Evolutionary conservation across 2,888 invertebrate species (phyloP).

Genomic region (Cheilosia urbana): DNA sequence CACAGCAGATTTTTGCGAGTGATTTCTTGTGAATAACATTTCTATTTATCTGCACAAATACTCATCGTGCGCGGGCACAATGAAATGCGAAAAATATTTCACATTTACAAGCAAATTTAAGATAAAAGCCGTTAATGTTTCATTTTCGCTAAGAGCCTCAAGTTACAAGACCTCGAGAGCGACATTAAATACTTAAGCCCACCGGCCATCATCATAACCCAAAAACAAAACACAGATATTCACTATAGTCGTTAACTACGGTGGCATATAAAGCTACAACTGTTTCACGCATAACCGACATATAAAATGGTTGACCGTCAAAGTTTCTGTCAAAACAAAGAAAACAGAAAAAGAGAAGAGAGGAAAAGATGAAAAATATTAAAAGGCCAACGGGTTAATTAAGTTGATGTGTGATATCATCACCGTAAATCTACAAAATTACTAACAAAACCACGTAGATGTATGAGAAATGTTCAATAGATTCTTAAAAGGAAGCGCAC

Average conservation of each 20-base stretch:
- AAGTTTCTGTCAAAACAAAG: slow-evolving; percentile 59
- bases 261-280: slow-evolving; percentile 17
- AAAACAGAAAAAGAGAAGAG: slow-evolving; percentile 19
- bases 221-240: slow-evolving; percentile 16
- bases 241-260: slow-evolving; percentile 6
- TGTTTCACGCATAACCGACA: slow-evolving; percentile 49
- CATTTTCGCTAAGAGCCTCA: neutral
- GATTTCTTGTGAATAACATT: neutral
- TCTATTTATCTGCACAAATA: no score
- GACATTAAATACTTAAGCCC: slow-evolving; percentile 38
- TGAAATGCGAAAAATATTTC: no score
- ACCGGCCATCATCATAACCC: slow-evolving; percentile 8
- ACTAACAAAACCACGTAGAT: slow-evolving; percentile 35
- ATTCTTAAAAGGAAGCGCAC: slow-evolving; percentile 19
- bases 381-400: slow-evolving; percentile 72
- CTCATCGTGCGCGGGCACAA: no score
- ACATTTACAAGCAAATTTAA: no score
- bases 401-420: slow-evolving; percentile 72
- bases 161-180: slow-evolving; percentile 47
- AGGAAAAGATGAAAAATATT: slow-evolving; percentile 46
- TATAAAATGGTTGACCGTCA: slow-evolving; percentile 45
- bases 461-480: slow-evolving; percentile 7
- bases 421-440: slow-evolving; percentile 58
- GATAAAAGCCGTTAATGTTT: no score
- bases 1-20: neutral